Evolutionary conservation across 1,140 invertebrate genomes (phyloP), one percentile per base, ranked within the genome.

Genomic region (Pentalonia nigronervosa): DNA sequence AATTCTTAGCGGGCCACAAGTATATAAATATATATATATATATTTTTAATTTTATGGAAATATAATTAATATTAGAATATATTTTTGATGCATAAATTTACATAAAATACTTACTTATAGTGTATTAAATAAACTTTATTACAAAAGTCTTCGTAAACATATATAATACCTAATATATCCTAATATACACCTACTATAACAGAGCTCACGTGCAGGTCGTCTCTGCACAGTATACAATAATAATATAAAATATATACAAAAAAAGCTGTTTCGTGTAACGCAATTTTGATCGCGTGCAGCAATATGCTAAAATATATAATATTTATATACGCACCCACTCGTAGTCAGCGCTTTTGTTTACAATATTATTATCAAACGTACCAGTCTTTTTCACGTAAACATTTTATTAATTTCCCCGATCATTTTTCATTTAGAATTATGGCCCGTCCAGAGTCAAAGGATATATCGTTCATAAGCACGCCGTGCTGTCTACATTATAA

Each of bases 251-350:
- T 41, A 41, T 41, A 41, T 41, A 41, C 41, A 20, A 8, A 89
- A 89, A 56, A 89, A 41, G 36, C 50, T 23, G 30, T 56, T 41
- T 53, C 34, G 34, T 89, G 48, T 56, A 88, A 41, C 83, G 8
- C 9, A n/a, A 30, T 89, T 89, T 89, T 34, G 50, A 89, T 89
- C 50, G 88, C 88, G 88, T 89, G 88, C 50, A 23, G 9, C 3
- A 17, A 76, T 76, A n/a, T 76, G n/a, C 17, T n/a, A 76, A 2
- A 25, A 84, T 84, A 84, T 20, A 23, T 84, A 84, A 20, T 84
- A 45, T 83, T 20, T 50, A 84, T 84, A 84, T 41, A 41, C 36
- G 21, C 45, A n/a, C 23, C 41, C 41, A 41, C 41, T 41, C 30
- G 41, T 86, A 30, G 36, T 20, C 41, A 25, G 21, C 36, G 36